Evolutionary conservation across 2,113 vertebrate species (phyloP), one percentile per base, ranked within the genome.

Genomic region (Datnioides undecimradiatus): DNA sequence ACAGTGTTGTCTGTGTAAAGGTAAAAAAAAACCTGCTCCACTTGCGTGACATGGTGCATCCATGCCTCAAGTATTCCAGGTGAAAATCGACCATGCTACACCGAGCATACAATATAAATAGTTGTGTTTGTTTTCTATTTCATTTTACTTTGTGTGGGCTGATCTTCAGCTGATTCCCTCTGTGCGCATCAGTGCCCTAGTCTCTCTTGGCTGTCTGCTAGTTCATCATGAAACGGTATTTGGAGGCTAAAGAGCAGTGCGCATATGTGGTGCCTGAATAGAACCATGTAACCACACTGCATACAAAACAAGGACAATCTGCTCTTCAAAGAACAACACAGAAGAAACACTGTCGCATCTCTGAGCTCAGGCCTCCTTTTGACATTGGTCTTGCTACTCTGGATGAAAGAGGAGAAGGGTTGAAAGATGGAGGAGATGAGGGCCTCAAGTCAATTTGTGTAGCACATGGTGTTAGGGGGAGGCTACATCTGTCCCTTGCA

Each of bases 241-340:
- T 33, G 57, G 48, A 68, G 23, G 57, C 31, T 64, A 40, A 73
- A 38, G 38, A 76, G 73, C 65, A 55, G 49, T 2, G 17, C 31
- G 10, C n/a, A 52, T 73, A 38, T 60, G 41, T 29, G 31, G 31
- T 5, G 73, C 60, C 62, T 51, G 17, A 57, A 58, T 49, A 48
- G 43, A 70, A 38, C 23, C 27, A 40, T 71, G 43, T 60, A 64
- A 72, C 49, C 49, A 59, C 57, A 34, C 76, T 71, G 69, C 76
- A 86, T 81, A 66, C 71, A 84, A 82, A 87, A 59, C 67, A 57
- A 84, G 73, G 63, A 82, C 78, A 87, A 51, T 84, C 48, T 9
- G 23, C 40, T 80, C 64, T 69, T 80, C 77, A 84, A 33, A 68
- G 55, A 58, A 62, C n/a, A 17, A 69, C 60, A 78, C 55, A 59